A percentile compares a stretch with the other conserved stretches of the same genome.
Conservation (phyloP, 2,113 vertebrate genomes). For the Leucopsar rothschildi region DNA sequence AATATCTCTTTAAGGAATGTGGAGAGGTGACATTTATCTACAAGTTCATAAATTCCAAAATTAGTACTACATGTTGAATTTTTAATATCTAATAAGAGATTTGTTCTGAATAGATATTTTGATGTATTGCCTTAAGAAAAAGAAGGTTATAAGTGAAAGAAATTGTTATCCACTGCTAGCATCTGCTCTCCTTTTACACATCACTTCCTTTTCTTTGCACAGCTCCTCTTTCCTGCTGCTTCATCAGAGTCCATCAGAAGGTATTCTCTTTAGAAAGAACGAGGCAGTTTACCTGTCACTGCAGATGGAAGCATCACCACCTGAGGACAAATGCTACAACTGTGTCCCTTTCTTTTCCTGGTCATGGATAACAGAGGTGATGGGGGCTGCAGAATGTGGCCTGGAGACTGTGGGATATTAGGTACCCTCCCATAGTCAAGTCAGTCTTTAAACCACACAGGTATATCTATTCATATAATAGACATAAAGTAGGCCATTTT, state of each 20-base stretch:
- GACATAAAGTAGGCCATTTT: neutral
- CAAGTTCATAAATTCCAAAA: neutral
- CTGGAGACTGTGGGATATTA: neutral
- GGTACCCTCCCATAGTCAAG: neutral
- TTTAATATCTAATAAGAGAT: neutral
- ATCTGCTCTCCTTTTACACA: neutral
- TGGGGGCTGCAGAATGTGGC: neutral
- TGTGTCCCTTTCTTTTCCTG: neutral
- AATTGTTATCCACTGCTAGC: neutral
- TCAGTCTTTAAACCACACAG: neutral
- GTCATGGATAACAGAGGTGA: neutral
- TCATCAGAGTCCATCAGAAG: neutral
- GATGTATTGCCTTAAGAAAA: neutral
- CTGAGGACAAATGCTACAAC: neutral
- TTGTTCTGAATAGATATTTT: constrained; percentile 1
- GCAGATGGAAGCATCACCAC: neutral
- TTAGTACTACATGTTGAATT: neutral
- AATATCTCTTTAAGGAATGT: neutral
- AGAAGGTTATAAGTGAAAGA: neutral
- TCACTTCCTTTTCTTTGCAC: neutral
- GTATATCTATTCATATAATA: neutral
- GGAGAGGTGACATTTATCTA: neutral
- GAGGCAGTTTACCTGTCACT: neutral
- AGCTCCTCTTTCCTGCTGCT: neutral
- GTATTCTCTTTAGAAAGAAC: neutral